Percentiles rank a stretch among this genome's conserved stretches.
Conservation (phyloP, 2,797 vertebrate species). For the Nannoperca obscura region DNA sequence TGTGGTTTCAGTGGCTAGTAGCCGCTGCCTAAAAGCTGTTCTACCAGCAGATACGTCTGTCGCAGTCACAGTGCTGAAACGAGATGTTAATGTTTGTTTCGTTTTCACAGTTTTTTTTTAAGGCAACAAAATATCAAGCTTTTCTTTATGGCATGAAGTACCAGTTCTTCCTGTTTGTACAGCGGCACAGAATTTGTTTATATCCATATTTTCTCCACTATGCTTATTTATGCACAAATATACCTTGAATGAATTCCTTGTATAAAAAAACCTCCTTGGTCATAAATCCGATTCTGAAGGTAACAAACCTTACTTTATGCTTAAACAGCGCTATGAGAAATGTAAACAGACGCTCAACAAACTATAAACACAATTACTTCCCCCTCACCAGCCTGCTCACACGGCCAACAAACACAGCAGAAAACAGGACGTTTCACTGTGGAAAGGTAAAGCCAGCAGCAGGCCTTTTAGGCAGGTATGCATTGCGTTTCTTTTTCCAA, state of each 20-base stretch:
- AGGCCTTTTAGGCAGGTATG: slow-evolving; percentile 73
- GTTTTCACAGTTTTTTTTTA: no score
- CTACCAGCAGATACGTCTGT: neutral
- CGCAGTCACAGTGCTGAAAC: neutral
- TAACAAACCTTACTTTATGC: slow-evolving; percentile 51
- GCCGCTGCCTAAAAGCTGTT: neutral
- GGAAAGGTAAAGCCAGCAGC: slow-evolving; percentile 65
- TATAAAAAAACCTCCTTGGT: no score
- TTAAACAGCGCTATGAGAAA: slow-evolving; percentile 64
- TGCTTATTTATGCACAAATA: no score
- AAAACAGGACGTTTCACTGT: slow-evolving; percentile 51
- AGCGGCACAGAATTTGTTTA: no score
- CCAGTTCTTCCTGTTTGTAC: no score
- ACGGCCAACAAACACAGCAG: slow-evolving; percentile 51
- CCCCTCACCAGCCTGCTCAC: slow-evolving; percentile 10
- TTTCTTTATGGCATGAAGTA: no score
- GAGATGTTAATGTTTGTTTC: neutral
- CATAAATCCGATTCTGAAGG: neutral
- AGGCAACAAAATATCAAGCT: no score
- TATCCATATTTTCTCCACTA: no score
- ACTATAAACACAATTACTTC: slow-evolving; percentile 73
- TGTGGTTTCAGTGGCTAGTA: slow-evolving; percentile 37
- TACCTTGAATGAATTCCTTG: no score
- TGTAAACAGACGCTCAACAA: slow-evolving; percentile 73
- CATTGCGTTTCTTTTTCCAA: slow-evolving; percentile 75